Evolutionary conservation across 2,888 invertebrate species (phyloP), one percentile per base, ranked within the genome.

Genomic region (Ectemnius lituratus): DNA sequence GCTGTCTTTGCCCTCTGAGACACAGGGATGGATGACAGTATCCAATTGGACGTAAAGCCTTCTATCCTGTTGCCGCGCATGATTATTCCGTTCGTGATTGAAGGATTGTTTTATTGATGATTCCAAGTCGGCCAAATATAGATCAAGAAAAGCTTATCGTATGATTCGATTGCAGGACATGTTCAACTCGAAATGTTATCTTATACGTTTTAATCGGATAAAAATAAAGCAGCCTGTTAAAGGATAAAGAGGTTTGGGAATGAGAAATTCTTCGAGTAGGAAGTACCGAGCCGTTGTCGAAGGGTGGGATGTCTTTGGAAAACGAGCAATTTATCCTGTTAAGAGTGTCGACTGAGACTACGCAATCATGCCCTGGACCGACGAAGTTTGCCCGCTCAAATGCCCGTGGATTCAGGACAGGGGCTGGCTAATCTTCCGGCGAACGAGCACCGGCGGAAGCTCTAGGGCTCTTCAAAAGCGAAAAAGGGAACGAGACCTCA

Each of bases 351-450:
- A 75, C 68, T 78, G 78, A 77, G 75, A 80, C 79, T 80, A 60
- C 23, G 78, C 80, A 84, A 84, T 83, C 81, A 84, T 76, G 81
- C 84, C 67, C 79, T 74, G 69, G 80, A 69, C 74, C 77, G 73
- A 64, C 70, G 76, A 83, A 83, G 83, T 83, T 83, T 82, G 79
- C 77, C 78, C 69, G 84, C 72, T 82, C 84, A 83, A 83, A 84
- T 83, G 84, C 80, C 76, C 82, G 73, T 78, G 78, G 76, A 84
- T 78, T 78, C 73, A 68, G 75, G 47, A 66, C 76, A 76, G 73
- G 82, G 82, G 83, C 23, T 82, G 76, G 84, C 83, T 84, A 83
- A 83, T 84, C 83, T 84, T 84, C 84, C 84, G 66, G 80, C 80
- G 84, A 84, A 82, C 64, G 84, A 84, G 82, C 82, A 78, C 66